Base-by-base conservation (phyloP, 1,140 invertebrate species). In the Drosophila nigrodunni region DNA sequence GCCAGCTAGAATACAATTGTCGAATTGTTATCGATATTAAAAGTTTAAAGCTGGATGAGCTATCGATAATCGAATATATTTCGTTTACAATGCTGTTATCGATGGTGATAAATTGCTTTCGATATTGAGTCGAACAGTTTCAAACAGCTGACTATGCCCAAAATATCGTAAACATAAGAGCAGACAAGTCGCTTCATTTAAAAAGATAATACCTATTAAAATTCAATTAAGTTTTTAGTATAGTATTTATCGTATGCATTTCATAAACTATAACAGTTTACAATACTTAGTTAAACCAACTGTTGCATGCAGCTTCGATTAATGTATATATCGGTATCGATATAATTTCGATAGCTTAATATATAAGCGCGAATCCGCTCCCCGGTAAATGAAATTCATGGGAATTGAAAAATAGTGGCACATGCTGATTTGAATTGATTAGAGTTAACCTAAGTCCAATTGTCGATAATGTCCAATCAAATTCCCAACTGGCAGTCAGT, bases 21-120 rank as follows among this genome's bases (percentile, higher is more conserved):
- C 55, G 37, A 47, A 43, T 7, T 57, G 50, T 57, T 74, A 70
- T 74, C 72, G 72, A 62, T 74, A 9, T 18, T 1, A 4, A 35
- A 37, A 2, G 10, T 58, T 21, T 43, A 49, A 62, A 30, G 25
- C 25, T 30, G 25, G 6, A 30, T 30, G 6, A 2, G 3, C 2
- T 30, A 30, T 30, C 25, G 25, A 30, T 3, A 30, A 30, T 30
- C 25, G 25, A 30, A 30, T 30, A 30, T 30, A 30, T 30, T 30
- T 30, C 25, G 25, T 30, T 30, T 1, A 4, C 25, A 5, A 6
- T 6, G 25, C 3, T 30, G 25, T 2, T 30, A 30, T 30, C 25
- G 25, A 6, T 30, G 25, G 25, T 6, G 4, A 30, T 30, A 30
- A 30, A 6, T 30, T 30, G 25, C 25, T 30, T 30, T 30, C 25